Evolutionary conservation across 2,113 vertebrate species (phyloP).

Genomic region (Lontra canadensis): DNA sequence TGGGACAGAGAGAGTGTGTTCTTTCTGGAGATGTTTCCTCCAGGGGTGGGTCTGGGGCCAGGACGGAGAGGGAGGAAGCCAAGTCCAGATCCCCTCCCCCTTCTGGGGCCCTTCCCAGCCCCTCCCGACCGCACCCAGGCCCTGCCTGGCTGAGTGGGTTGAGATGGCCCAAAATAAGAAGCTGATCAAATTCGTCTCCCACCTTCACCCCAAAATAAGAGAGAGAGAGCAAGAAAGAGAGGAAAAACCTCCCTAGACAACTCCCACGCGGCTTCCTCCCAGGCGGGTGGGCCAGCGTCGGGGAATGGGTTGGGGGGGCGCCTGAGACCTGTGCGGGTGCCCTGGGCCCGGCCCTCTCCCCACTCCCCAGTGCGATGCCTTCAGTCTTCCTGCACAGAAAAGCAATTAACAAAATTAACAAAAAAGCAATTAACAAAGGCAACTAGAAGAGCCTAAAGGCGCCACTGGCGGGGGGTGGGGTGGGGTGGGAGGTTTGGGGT

Average conservation of each 20-base stretch:
- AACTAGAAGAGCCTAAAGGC: slow-evolving; percentile 6
- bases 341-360: not conserved
- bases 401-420: slow-evolving; percentile 38
- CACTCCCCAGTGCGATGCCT: not conserved
- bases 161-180: slow-evolving; percentile 76
- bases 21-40: not conserved
- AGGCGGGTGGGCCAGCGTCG: slow-evolving; percentile 22
- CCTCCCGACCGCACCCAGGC: slow-evolving; percentile 76
- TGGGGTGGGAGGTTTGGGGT: too few relatives aligned
- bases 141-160: slow-evolving; percentile 68
- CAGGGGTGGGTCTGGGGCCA: not conserved
- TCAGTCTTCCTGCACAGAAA: not conserved
- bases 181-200: slow-evolving; percentile 75
- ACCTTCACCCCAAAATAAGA: slow-evolving; percentile 78
- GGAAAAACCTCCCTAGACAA: slow-evolving; percentile 66
- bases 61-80: not conserved
- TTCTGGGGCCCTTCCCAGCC: slow-evolving; percentile 51
- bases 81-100: slow-evolving; percentile 51
- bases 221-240: slow-evolving; percentile 21
- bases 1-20: not conserved
- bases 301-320: not conserved
- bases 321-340: not conserved
- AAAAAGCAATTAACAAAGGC: slow-evolving; percentile 48
- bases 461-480: not conserved
- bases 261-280: slow-evolving; percentile 73